phyloP scores from a whole-genome alignment of 2,888 invertebrate species.

The Acanthosepion esculentum region DNA sequence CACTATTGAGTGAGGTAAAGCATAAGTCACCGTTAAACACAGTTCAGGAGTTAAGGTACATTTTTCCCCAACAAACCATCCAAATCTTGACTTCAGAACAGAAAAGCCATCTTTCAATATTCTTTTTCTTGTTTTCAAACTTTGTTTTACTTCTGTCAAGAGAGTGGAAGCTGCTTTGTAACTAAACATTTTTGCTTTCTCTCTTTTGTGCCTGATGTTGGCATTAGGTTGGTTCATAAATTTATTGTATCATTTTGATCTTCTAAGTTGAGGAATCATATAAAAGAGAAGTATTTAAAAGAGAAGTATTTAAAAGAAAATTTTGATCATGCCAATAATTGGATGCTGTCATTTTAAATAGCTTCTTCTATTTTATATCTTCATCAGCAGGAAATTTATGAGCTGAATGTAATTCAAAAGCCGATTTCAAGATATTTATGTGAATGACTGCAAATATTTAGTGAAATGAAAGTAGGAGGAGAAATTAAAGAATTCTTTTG shows the following conservation, averaged over 20 bases:
- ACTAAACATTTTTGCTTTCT: neutral
- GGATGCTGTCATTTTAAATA: slow-evolving; percentile 3
- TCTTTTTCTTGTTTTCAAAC: neutral
- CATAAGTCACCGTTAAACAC: neutral
- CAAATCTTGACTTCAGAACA: neutral
- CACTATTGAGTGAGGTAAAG: neutral
- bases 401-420: neutral
- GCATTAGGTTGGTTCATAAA: neutral
- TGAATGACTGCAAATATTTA: neutral
- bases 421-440: slow-evolving; percentile 20
- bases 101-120: neutral
- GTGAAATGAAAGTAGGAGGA: neutral
- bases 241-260: neutral
- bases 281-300: neutral
- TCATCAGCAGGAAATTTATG: slow-evolving; percentile 12
- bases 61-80: neutral
- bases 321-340: slow-evolving; percentile 6
- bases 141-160: neutral
- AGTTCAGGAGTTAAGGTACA: neutral
- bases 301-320: neutral
- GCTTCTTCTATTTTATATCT: slow-evolving; percentile 17
- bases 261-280: slow-evolving; percentile 15
- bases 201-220: neutral
- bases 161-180: neutral
- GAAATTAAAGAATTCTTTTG: neutral